Evolutionary conservation across 2,113 vertebrate genomes (phyloP), one percentile per base, ranked within the genome.

Genomic region (Mirza zaza): DNA sequence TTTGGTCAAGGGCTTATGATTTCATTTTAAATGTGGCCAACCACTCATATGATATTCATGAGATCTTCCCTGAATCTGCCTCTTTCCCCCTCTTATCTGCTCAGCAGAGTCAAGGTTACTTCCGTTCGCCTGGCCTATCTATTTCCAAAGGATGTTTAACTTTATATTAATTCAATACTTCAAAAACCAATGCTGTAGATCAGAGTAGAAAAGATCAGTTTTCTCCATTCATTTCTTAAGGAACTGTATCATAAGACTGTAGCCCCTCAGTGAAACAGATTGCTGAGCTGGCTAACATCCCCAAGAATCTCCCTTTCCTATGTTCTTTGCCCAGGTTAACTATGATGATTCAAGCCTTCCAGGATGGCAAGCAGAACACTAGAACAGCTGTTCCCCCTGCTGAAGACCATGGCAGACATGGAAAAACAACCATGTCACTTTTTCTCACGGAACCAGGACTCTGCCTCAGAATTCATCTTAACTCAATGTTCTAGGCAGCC

Each of bases 51-150:
- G 61, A 81, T 82, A 87, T 71, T 96, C 25, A 94, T 70, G 55
- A 97, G 77, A 84, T 91, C 70, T 86, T 93, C 77, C 63, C 36
- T 91, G 29, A 65, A 89, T 84, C 87, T 92, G 34, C 29, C 45
- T 87, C 57, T 57, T 77, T 61, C 23, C 25, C 32, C 34, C 5
- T 94, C 45, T 82, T 71, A 89, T 18, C 83, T 80, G 20, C 57
- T 95, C 45, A 70, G 76, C 81, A 97, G 63, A 96, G 85, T 92
- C 65, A 92, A 87, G 36, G 45, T 25, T 94, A 87, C 25, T 88
- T 42, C 20, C 32, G 92, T 42, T 97, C 32, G 84, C 34, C 48
- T 77, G 52, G 39, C 34, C 29, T 84, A 65, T 57, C 14, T 75
- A 89, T 88, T 96, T 92, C 81, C 39, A 81, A 86, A 90, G 65